Percentiles rank a stretch among this genome's conserved stretches.
Evolutionary conservation across 2,888 invertebrate genomes (phyloP).

Genomic region (Amiota minor): DNA sequence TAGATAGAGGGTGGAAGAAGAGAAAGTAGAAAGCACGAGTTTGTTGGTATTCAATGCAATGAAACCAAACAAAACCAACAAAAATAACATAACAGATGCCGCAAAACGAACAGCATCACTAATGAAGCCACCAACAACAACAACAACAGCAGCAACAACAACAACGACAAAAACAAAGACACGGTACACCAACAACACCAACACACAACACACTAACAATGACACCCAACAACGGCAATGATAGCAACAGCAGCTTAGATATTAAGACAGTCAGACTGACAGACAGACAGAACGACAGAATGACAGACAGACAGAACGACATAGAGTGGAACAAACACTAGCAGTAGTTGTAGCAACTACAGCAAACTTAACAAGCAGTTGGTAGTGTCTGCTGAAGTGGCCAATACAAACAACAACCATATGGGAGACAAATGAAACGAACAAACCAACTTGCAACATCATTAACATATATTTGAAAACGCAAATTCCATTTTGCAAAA

Average conservation of each 20-base stretch:
- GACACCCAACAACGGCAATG: not conserved
- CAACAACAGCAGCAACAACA: not conserved
- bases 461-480: conserved; percentile 67
- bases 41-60: no score
- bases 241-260: not conserved
- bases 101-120: conserved; percentile 22
- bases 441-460: conserved; percentile 46
- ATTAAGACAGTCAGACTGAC: not conserved
- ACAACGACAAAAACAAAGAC: not conserved
- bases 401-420: not conserved
- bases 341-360: no score
- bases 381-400: no score
- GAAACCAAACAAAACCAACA: not conserved
- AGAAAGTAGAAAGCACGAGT: not conserved
- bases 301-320: not conserved
- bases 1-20: conserved; percentile 55
- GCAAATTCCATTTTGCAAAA: conserved; percentile 50
- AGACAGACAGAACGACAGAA: no score
- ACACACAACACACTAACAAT: not conserved
- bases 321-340: not conserved
- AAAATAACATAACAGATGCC: not conserved
- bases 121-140: conserved; percentile 9
- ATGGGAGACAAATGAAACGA: not conserved
- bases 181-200: not conserved
- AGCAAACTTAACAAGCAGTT: no score